These are phyloP conservation scores for Leptobrachium ailaonicum DNA, from an alignment of 2,113 vertebrate species.

Conservation along the genomic window DNA sequence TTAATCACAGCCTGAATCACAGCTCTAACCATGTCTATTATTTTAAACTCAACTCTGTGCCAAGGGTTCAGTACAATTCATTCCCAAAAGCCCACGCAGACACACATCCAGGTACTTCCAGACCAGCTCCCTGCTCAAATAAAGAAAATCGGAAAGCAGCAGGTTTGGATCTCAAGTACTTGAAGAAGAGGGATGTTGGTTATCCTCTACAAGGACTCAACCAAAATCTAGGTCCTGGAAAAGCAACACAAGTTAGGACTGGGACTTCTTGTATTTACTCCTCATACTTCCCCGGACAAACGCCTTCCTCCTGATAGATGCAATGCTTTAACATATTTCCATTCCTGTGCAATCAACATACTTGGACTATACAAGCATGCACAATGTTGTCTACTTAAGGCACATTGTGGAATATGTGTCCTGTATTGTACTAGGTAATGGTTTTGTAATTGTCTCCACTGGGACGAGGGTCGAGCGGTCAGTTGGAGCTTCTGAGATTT, in stretches of 20 bases:
- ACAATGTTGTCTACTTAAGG: no score
- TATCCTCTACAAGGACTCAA: slow-evolving; percentile 80
- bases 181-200: slow-evolving; percentile 85
- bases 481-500: no score
- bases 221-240: slow-evolving; percentile 62
- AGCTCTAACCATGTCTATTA: no score
- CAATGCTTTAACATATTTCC: neutral
- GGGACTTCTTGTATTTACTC: slow-evolving; percentile 51
- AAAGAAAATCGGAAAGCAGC: slow-evolving; percentile 80
- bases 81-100: slow-evolving; percentile 62
- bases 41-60: slow-evolving; percentile 23
- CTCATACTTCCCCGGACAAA: slow-evolving; percentile 32
- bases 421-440: no score
- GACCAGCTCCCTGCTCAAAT: slow-evolving; percentile 52
- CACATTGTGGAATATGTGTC: no score
- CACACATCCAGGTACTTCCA: slow-evolving; percentile 49
- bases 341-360: no score
- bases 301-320: slow-evolving; percentile 11
- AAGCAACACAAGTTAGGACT: slow-evolving; percentile 16
- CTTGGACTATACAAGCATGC: no score
- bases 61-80: slow-evolving; percentile 78
- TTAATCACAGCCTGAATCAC: no score
- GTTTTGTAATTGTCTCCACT: no score
- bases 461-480: no score
- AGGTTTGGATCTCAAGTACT: slow-evolving; percentile 85